phyloP scores from a whole-genome alignment of 2,797 vertebrate species.

The Brachyrhaphis roseni region DNA sequence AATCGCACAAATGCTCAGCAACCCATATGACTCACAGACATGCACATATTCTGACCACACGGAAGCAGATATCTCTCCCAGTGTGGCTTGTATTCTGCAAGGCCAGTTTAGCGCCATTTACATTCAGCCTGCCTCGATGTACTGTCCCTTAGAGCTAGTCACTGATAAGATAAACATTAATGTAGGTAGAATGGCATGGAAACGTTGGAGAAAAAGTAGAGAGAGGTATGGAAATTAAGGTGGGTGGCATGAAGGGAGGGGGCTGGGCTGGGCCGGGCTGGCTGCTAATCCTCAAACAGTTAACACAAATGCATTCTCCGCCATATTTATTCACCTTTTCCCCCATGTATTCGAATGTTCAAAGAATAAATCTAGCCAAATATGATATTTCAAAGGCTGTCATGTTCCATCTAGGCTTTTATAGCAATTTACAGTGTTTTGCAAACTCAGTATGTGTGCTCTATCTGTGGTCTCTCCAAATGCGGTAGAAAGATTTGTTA shows the following conservation, averaged over 20 bases:
- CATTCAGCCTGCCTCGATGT: slow-evolving; percentile 28
- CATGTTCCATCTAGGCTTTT: slow-evolving; percentile 12
- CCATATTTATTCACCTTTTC: slow-evolving; percentile 14
- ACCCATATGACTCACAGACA: slow-evolving; percentile 21
- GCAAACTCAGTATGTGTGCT: neutral
- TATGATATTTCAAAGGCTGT: slow-evolving; percentile 7
- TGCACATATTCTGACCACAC: slow-evolving; percentile 29
- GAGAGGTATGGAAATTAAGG: slow-evolving; percentile 12
- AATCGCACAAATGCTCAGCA: slow-evolving; percentile 50
- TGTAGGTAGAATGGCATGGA: slow-evolving; percentile 6
- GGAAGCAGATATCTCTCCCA: slow-evolving; percentile 31
- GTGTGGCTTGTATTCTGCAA: slow-evolving; percentile 34
- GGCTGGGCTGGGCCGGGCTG: neutral
- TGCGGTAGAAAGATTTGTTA: slow-evolving; percentile 33
- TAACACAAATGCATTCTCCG: slow-evolving; percentile 5
- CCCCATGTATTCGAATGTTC: slow-evolving; percentile 3
- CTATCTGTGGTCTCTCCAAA: slow-evolving; percentile 22
- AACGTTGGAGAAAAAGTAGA: slow-evolving; percentile 20
- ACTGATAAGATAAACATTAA: slow-evolving; percentile 25
- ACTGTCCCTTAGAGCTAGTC: slow-evolving; percentile 19
- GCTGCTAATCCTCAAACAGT: slow-evolving; percentile 23
- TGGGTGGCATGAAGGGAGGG: neutral
- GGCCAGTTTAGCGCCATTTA: slow-evolving; percentile 50
- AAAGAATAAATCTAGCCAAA: slow-evolving; percentile 14
- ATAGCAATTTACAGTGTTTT: slow-evolving; percentile 14